phyloP scores from a whole-genome alignment of 2,797 vertebrate species.

The Rhinophrynus dorsalis region DNA sequence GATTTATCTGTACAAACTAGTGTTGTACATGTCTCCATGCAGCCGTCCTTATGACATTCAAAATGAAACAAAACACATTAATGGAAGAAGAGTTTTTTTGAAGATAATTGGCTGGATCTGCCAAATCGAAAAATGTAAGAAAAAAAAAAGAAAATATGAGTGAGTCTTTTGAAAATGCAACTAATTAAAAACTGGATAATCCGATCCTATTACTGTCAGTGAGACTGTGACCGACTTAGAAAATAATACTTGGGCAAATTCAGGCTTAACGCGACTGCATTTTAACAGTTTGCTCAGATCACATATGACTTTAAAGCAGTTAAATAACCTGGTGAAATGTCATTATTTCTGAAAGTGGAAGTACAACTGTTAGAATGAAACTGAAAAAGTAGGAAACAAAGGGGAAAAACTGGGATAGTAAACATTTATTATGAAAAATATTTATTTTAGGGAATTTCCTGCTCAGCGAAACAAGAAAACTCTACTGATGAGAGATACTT shows the following conservation, averaged over 20 bases:
- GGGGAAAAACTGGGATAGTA: no score
- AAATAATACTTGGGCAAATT: slow-evolving; percentile 27
- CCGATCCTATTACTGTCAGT: slow-evolving; percentile 44
- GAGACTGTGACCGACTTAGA: slow-evolving; percentile 38
- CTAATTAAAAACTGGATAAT: slow-evolving; percentile 50
- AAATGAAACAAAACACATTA: slow-evolving; percentile 44
- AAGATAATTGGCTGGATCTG: slow-evolving; percentile 48
- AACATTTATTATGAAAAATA: no score
- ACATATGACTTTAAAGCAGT: slow-evolving; percentile 35
- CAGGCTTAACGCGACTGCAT: neutral
- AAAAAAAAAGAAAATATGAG: slow-evolving; percentile 27
- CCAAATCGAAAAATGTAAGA: slow-evolving; percentile 34
- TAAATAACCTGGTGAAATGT: slow-evolving; percentile 37
- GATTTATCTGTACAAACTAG: neutral
- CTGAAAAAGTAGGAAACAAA: neutral
- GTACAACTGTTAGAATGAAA: neutral
- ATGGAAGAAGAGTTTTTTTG: slow-evolving; percentile 36
- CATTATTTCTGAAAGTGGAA: slow-evolving; percentile 1
- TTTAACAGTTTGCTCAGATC: slow-evolving; percentile 30
- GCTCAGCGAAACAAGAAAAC: no score
- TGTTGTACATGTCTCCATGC: slow-evolving; percentile 30
- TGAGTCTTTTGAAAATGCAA: slow-evolving; percentile 46
- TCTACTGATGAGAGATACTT: no score
- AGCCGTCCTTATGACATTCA: slow-evolving; percentile 41
- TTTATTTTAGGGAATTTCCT: no score